Base-by-base conservation (phyloP, 2,888 invertebrate genomes). In the Ganaspis brasiliensis region DNA sequence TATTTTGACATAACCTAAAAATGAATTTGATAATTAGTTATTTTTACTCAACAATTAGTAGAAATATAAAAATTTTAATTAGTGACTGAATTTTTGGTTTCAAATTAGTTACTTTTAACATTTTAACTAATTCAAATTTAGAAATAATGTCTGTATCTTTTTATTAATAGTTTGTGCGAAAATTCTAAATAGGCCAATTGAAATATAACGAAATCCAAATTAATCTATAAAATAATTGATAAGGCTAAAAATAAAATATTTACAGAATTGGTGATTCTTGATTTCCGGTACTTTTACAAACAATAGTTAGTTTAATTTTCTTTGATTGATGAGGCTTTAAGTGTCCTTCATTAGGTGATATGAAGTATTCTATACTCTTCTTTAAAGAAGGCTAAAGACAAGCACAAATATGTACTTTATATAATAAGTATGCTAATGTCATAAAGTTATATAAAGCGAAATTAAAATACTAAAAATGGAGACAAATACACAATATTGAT, bases 231-330 rank as follows among this genome's bases (percentile, higher is more conserved):
- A 14, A 45, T 14, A 14, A 4, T 12, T 9, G 1, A 6, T 19
- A 9, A 8, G 9, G 16, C 8, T 52, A 8, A 19, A 35, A 61
- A 57, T 52, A 8, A 19, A 35, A 61, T 49, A 55, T 19, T 78
- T 85, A 85, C 91, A 83, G 83, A 19, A 88, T 67, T 19, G 59
- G 61, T 14, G 78, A 26, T 81, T 91, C 92, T 78, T 94, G 93
- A n/a, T 86, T 81, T 2, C 94, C 94, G 16, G 93, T 84, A 55
- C 87, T 86, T 80, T 85, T 91, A 0, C 93, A 92, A 80, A 90
- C 92, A 73, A 94, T 91, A 2, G 91, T 91, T 0, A 93, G 82
- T 12, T 92, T 91, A 59, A 94, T 86, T 52, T 86, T 87, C 79
- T 92, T 88, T 45, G 91, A 91, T 79, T 91, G 92, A 73, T 92